These are phyloP conservation scores for Leucania comma DNA, from an alignment of 2,888 invertebrate species.

Conservation along the genomic window DNA sequence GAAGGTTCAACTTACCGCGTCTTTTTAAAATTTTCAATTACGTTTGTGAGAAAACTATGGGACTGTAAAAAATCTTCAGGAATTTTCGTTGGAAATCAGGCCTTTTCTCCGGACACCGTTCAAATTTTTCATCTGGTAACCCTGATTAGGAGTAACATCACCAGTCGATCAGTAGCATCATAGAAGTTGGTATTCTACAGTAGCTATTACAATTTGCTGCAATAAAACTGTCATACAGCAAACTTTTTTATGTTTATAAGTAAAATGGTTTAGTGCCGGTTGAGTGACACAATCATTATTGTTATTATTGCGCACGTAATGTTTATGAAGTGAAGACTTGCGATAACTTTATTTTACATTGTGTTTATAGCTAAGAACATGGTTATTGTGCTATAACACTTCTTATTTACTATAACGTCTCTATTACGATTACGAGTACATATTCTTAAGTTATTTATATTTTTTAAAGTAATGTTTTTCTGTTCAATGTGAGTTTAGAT, in stretches of 20 bases:
- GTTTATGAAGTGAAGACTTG: constrained; percentile 6
- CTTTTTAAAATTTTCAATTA: no score
- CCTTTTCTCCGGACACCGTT: no score
- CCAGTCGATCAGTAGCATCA: constrained; percentile 93
- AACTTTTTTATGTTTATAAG: neutral
- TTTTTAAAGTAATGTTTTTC: neutral
- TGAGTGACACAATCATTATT: constrained; percentile 22
- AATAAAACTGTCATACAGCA: neutral
- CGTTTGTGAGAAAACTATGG: no score
- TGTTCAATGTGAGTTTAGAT: neutral
- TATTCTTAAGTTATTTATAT: neutral
- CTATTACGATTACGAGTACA: neutral
- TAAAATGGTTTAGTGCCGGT: constrained; percentile 12
- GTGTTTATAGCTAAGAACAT: constrained; percentile 24
- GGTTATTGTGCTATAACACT: neutral
- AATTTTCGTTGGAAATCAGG: no score
- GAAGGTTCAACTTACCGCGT: no score
- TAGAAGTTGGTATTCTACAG: neutral
- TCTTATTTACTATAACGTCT: neutral
- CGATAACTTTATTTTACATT: constrained; percentile 24
- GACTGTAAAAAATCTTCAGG: no score
- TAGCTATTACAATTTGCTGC: neutral
- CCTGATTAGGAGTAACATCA: constrained; percentile 86
- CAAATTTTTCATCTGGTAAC: no score
- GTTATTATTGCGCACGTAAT: neutral